A percentile compares a stretch with the other conserved stretches of the same genome.
These are phyloP conservation scores for Rhamnusium bicolor DNA, from an alignment of 2,888 invertebrate species.

Conservation along the genomic window DNA sequence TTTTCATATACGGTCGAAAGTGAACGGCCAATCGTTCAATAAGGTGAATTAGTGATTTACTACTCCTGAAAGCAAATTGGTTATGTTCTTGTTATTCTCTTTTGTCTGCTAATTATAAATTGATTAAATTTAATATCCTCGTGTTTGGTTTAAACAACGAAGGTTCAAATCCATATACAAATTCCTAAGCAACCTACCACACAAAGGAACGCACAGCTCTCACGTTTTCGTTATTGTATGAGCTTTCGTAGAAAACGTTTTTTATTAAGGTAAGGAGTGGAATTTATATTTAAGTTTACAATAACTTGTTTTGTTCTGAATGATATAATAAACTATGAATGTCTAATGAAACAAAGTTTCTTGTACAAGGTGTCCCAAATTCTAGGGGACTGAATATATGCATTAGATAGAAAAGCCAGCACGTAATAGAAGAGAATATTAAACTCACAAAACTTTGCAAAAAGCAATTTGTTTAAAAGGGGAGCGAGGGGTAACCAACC, in stretches of 20 bases:
- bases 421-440: too few relatives aligned
- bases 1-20: too few relatives aligned
- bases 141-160: neutral
- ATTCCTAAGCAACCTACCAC: neutral
- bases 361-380: too few relatives aligned
- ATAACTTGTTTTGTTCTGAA: neutral
- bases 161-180: neutral
- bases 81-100: neutral
- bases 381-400: too few relatives aligned
- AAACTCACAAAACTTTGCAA: too few relatives aligned
- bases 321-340: neutral
- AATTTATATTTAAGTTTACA: neutral
- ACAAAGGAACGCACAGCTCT: neutral
- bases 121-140: neutral
- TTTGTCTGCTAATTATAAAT: neutral
- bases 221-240: neutral
- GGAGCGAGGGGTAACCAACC: too few relatives aligned
- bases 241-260: neutral
- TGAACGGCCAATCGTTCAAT: too few relatives aligned
- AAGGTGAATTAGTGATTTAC: too few relatives aligned
- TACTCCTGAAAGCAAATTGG: neutral
- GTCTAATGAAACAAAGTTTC: neutral
- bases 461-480: too few relatives aligned
- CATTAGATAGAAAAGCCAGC: too few relatives aligned
- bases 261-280: neutral